Percentiles rank a stretch among this genome's conserved stretches.
These are phyloP conservation scores for Willowsia nigromaculata DNA, from an alignment of 2,888 invertebrate species.

Conservation along the genomic window DNA sequence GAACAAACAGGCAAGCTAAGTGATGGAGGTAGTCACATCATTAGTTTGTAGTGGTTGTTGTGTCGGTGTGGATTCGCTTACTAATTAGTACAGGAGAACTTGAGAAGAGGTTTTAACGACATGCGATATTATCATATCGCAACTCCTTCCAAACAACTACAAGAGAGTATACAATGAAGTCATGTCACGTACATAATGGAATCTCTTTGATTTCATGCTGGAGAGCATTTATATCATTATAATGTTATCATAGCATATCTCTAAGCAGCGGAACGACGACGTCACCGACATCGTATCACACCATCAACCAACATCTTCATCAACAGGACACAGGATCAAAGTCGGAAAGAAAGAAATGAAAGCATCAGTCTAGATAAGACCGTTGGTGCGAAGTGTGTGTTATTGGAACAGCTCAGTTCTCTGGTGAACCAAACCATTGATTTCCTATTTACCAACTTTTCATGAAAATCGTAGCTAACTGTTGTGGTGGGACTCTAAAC, in stretches of 20 bases:
- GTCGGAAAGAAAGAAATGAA: not conserved
- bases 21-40: not conserved
- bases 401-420: not conserved
- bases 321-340: not conserved
- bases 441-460: not conserved
- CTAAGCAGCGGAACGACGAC: not conserved
- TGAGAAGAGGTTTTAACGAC: not conserved
- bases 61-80: constrained; percentile 9
- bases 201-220: constrained; percentile 29
- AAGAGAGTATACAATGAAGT: not conserved
- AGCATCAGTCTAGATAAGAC: constrained; percentile 54
- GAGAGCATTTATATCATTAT: constrained; percentile 16
- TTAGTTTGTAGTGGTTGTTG: not conserved
- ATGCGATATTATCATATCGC: not conserved
- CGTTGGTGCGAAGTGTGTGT: constrained; percentile 19
- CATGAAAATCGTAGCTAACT: not conserved
- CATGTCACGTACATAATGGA: constrained; percentile 53
- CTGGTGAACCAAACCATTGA: not conserved
- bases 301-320: not conserved
- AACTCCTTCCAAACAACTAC: not conserved
- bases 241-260: not conserved
- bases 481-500: too few relatives aligned
- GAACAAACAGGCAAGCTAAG: constrained; percentile 55
- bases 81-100: constrained; percentile 26
- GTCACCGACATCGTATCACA: not conserved